Conservation (phyloP, 2,113 vertebrate genomes). For the Gallinago jamesoni region DNA sequence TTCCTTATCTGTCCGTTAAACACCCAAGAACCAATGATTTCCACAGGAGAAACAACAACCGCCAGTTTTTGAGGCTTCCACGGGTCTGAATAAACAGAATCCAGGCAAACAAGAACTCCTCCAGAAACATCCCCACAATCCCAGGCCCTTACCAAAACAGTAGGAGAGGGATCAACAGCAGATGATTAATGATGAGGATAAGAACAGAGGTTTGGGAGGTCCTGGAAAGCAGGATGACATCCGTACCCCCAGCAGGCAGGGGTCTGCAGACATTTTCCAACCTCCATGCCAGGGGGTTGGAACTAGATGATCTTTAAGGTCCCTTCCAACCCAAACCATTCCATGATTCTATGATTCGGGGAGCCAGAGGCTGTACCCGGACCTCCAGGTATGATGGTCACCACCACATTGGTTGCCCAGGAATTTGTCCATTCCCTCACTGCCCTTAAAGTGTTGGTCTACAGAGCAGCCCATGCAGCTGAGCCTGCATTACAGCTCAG, state of each 20-base stretch:
- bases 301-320: no score
- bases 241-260: neutral
- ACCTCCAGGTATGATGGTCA: neutral
- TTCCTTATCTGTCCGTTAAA: neutral
- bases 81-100: neutral
- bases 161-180: neutral
- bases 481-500: neutral
- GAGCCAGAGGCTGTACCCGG: neutral
- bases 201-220: neutral
- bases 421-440: neutral
- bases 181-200: rapidly evolving
- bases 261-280: neutral
- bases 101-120: neutral
- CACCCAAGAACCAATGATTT: neutral
- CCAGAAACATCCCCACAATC: neutral
- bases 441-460: neutral
- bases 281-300: no score
- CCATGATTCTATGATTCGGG: neutral
- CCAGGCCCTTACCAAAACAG: neutral
- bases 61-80: neutral
- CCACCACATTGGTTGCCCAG: neutral
- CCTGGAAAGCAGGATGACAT: rapidly evolving
- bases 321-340: no score
- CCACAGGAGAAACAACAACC: rapidly evolving
- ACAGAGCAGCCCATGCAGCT: no score